Conservation (phyloP, 2,888 invertebrate species). For the Hofmannophila pseudospretella region DNA sequence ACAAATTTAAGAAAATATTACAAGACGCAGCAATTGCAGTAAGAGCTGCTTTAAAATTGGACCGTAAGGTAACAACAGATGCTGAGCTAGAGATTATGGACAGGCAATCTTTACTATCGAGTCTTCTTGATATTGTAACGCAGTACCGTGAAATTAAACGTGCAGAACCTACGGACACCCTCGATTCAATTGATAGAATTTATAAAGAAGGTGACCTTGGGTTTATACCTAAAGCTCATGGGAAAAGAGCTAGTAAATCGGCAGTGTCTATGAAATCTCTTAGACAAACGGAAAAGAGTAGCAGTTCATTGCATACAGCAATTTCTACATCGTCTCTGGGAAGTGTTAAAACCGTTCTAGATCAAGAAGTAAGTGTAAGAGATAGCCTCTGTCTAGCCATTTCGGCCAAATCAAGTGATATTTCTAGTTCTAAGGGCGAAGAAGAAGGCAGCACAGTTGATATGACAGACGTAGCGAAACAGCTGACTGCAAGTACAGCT, state of each 20-base stretch:
- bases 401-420: conserved; percentile 43
- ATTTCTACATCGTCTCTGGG: conserved; percentile 35
- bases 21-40: conserved; percentile 79
- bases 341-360: conserved; percentile 54
- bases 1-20: conserved; percentile 76
- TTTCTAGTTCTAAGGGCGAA: conserved; percentile 16
- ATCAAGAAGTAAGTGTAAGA: no score
- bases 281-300: conserved; percentile 20
- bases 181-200: conserved; percentile 69
- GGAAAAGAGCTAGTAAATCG: conserved; percentile 33
- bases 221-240: conserved; percentile 74
- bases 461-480: conserved; percentile 38
- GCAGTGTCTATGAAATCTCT: conserved; percentile 26
- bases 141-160: conserved; percentile 58
- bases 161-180: conserved; percentile 57
- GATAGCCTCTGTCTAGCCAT: conserved; percentile 15
- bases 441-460: conserved; percentile 29
- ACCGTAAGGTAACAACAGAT: conserved; percentile 51
- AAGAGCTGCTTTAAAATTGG: conserved; percentile 75
- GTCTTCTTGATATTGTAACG: conserved; percentile 73
- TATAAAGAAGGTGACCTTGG: conserved; percentile 83
- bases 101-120: conserved; percentile 70
- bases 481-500: conserved; percentile 47
- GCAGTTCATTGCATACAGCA: conserved; percentile 20
- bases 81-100: conserved; percentile 60